Percentiles rank a stretch among this genome's conserved stretches.
These are phyloP conservation scores for Anarrhichthys ocellatus DNA, from an alignment of 2,113 vertebrate genomes.

Conservation along the genomic window DNA sequence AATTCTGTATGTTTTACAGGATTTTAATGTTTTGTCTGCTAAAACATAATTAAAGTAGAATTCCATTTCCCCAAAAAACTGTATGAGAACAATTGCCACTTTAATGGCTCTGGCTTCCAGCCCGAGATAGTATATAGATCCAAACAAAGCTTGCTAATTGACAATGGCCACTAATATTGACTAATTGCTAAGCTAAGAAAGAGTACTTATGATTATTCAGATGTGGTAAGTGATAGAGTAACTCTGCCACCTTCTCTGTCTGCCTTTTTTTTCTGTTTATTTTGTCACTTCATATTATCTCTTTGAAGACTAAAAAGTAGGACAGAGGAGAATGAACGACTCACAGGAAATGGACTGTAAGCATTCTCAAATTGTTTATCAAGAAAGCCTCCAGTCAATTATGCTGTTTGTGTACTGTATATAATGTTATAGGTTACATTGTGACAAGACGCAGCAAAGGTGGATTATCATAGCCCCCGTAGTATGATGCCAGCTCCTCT, in stretches of 20 bases:
- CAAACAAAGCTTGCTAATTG: slow-evolving; percentile 3
- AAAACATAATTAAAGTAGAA: not conserved
- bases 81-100: not conserved
- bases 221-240: not conserved
- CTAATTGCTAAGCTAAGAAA: slow-evolving; percentile 1
- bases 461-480: slow-evolving; percentile 9
- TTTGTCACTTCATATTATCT: not conserved
- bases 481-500: slow-evolving; percentile 30
- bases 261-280: not conserved
- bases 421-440: slow-evolving; percentile 5
- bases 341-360: not conserved
- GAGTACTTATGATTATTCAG: not conserved
- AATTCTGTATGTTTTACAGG: not conserved
- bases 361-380: not conserved
- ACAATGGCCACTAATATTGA: not conserved
- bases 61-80: not conserved
- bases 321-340: slow-evolving; percentile 7
- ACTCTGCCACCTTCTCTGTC: not conserved
- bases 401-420: slow-evolving; percentile 22
- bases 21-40: not conserved
- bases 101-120: slow-evolving; percentile 1
- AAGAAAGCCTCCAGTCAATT: not conserved
- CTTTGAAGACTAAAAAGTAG: slow-evolving; percentile 15
- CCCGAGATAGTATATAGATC: not conserved
- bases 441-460: not conserved